These are phyloP conservation scores for Larimichthys polyactis DNA, from an alignment of 2,113 vertebrate species.

Conservation along the genomic window DNA sequence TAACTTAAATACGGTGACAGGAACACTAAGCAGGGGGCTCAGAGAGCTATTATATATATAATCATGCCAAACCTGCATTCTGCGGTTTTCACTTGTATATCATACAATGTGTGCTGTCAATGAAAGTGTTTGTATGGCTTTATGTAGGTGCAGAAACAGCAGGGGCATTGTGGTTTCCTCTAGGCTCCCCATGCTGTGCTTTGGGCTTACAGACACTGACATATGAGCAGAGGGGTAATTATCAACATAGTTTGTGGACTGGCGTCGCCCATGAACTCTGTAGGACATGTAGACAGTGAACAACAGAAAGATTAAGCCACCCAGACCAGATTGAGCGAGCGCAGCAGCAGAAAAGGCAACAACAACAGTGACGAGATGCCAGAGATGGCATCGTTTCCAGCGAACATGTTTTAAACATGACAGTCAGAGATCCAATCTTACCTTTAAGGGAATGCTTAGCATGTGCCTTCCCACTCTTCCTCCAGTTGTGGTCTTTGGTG, in stretches of 20 bases:
- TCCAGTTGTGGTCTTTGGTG: slow-evolving; percentile 93
- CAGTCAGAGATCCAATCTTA: slow-evolving; percentile 47
- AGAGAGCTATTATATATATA: slow-evolving; percentile 52
- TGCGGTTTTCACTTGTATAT: slow-evolving; percentile 71
- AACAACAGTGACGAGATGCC: slow-evolving; percentile 3
- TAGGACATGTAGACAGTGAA: slow-evolving; percentile 44
- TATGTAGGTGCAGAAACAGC: slow-evolving; percentile 68
- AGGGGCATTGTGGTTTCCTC: slow-evolving; percentile 63
- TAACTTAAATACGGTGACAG: slow-evolving; percentile 60
- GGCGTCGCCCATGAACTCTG: slow-evolving; percentile 42
- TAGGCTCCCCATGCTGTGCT: slow-evolving; percentile 51
- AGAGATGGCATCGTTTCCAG: not conserved
- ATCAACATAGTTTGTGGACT: slow-evolving; percentile 66
- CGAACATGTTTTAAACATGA: slow-evolving; percentile 31
- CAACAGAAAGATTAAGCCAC: slow-evolving; percentile 49
- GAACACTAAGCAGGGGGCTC: slow-evolving; percentile 42
- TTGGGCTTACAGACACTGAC: slow-evolving; percentile 60
- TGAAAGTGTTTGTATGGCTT: slow-evolving; percentile 52
- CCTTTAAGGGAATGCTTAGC: slow-evolving; percentile 93
- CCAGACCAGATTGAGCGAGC: not conserved
- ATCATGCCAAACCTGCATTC: slow-evolving; percentile 61
- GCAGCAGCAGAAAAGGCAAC: not conserved
- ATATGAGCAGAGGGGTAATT: slow-evolving; percentile 70
- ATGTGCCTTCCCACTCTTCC: slow-evolving; percentile 88
- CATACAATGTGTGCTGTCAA: slow-evolving; percentile 62